Percentiles rank a stretch among this genome's conserved stretches.
These are phyloP conservation scores for Rafetus swinhoei DNA, from an alignment of 2,113 vertebrate species.

Conservation along the genomic window DNA sequence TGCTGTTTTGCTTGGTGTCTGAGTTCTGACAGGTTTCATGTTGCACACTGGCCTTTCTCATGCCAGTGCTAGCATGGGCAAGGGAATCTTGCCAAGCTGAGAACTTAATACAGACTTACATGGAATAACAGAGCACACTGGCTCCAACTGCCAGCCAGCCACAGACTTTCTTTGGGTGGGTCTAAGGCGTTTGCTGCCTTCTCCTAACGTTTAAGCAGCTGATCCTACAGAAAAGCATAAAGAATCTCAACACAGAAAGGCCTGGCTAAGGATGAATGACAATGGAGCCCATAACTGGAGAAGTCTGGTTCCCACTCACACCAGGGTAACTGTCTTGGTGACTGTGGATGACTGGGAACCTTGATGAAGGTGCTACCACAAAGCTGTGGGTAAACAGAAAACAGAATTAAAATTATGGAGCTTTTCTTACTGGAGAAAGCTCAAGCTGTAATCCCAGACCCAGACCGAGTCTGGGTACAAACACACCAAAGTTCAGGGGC, in stretches of 20 bases:
- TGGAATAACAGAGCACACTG: neutral
- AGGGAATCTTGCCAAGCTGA: neutral
- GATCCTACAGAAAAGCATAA: neutral
- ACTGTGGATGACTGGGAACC: neutral
- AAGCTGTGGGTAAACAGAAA: neutral
- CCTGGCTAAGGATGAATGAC: too few species aligned
- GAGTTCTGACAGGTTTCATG: neutral
- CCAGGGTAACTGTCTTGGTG: neutral
- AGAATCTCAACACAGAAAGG: fast-evolving
- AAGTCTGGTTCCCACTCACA: neutral
- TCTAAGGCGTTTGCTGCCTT: fast-evolving
- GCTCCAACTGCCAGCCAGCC: neutral
- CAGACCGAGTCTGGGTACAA: neutral
- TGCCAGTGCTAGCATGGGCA: neutral
- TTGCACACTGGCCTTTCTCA: neutral
- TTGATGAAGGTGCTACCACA: neutral
- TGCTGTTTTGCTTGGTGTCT: fast-evolving
- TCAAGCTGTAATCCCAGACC: neutral
- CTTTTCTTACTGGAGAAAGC: neutral
- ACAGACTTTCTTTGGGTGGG: neutral
- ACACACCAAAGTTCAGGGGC: neutral
- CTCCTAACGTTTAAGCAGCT: fast-evolving
- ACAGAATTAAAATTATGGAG: neutral
- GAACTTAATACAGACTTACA: fast-evolving
- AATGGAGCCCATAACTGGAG: neutral